Base-by-base conservation (phyloP, 1,140 invertebrate species). In the Cydia strobilella region DNA sequence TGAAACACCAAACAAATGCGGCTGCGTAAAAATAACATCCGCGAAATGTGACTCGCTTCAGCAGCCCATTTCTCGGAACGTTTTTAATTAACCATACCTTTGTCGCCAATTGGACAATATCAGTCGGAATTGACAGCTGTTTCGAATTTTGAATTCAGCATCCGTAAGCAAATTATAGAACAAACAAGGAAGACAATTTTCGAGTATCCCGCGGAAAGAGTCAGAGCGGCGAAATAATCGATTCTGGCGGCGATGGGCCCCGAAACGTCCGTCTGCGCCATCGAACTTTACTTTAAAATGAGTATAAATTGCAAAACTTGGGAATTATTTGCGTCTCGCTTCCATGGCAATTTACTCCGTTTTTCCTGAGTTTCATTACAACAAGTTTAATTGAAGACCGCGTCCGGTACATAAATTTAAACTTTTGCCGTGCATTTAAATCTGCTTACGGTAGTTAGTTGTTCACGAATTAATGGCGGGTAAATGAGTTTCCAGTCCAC, bases 321-420 rank as follows among this genome's bases (percentile, higher is more conserved):
- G 79, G 80, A 86, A 82, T 87, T 87, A 89, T 91, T 88, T 88
- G 82, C 82, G 82, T 83, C 86, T 81, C 85, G 82, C 77, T 76
- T 83, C 83, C 80, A 79, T 80, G 81, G 80, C 84, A 86, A 86
- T 88, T 88, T 88, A 86, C 81, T 85, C 79, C 83, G 87, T 87
- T 91, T 88, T 91, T 89, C 82, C 85, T 81, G 79, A 85, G 80
- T 90, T 90, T 90, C 85, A 89, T 89, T 90, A 85, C 86, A 88
- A 90, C 84, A 87, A 89, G 86, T 90, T 90, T 90, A 90, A 92
- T 92, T 90, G 88, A 90, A 90, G 89, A 89, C 84, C 84, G 85
- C 84, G 84, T 88, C 88, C 87, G 86, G 84, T 87, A 86, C 87
- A 87, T 90, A 90, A 90, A 92, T 92, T 92, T 84, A 86, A 91